Evolutionary conservation across 2,113 vertebrate species (phyloP).

Genomic region (Dasyprocta punctata): DNA sequence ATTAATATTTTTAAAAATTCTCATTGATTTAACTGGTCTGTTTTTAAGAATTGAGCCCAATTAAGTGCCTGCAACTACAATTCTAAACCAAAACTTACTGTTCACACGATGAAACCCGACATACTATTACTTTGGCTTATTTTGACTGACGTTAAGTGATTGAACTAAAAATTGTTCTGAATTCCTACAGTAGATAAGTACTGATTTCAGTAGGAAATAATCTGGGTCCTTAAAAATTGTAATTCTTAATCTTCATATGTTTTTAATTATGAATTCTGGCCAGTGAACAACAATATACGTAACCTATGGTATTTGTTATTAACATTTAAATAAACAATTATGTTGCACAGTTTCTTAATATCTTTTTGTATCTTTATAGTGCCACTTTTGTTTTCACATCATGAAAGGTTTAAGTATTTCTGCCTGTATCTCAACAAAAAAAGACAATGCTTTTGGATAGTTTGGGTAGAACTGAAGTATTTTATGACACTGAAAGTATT

Average conservation of each 20-base stretch:
- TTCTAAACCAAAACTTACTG: not conserved
- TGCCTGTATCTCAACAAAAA: not conserved
- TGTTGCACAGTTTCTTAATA: not conserved
- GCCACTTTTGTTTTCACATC: not conserved
- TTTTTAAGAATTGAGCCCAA: slow-evolving; percentile 45
- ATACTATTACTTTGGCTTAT: not conserved
- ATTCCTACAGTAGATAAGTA: not conserved
- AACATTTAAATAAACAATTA: not conserved
- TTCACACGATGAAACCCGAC: not conserved
- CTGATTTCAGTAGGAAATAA: not conserved
- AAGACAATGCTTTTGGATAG: not conserved
- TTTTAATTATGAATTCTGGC: not conserved
- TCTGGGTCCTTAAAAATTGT: not conserved
- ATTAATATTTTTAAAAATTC: not conserved
- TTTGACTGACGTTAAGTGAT: slow-evolving; percentile 53
- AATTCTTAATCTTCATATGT: not conserved
- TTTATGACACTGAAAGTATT: slow-evolving; percentile 64
- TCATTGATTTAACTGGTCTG: not conserved
- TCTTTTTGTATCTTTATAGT: not conserved
- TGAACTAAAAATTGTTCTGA: slow-evolving; percentile 7
- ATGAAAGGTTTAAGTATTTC: not conserved
- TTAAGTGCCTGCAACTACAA: slow-evolving; percentile 39
- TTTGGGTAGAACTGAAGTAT: slow-evolving; percentile 34
- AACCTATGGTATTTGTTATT: not conserved
- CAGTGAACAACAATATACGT: not conserved